Evolutionary conservation across 2,888 invertebrate species (phyloP).

Genomic region (Spisula solida): DNA sequence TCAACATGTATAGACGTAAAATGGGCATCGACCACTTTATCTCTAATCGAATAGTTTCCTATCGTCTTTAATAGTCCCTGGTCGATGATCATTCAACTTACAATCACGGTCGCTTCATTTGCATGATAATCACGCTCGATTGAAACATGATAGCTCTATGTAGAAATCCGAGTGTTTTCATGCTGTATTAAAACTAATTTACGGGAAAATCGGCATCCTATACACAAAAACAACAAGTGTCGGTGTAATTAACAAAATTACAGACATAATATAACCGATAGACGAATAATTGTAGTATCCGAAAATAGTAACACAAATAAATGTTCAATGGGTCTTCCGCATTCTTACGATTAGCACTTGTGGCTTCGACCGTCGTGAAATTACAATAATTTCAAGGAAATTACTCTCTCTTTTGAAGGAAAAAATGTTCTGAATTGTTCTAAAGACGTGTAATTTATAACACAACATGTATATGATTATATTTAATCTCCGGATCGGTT

Average conservation of each 20-base stretch:
- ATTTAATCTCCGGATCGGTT: background rate
- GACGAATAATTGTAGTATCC: constrained; percentile 8
- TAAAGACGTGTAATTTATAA: constrained; percentile 7
- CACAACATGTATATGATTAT: constrained; percentile 13
- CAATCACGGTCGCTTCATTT: constrained; percentile 58
- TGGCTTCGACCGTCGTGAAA: constrained; percentile 23
- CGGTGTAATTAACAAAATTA: constrained; percentile 60
- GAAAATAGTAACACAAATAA: constrained; percentile 33
- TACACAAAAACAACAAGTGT: constrained; percentile 61
- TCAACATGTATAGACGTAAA: background rate
- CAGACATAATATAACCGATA: constrained; percentile 41
- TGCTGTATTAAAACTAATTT: constrained; percentile 67
- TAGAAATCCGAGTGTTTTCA: constrained; percentile 59
- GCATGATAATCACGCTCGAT: constrained; percentile 68
- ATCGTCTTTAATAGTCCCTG: constrained; percentile 50
- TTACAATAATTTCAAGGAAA: constrained; percentile 30
- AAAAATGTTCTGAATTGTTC: constrained; percentile 6
- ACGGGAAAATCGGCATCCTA: constrained; percentile 58
- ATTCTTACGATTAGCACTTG: constrained; percentile 17
- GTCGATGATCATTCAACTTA: constrained; percentile 64
- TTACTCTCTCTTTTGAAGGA: constrained; percentile 13
- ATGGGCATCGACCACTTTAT: constrained; percentile 29
- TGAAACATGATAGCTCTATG: constrained; percentile 67
- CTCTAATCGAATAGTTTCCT: constrained; percentile 43
- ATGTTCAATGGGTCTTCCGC: constrained; percentile 34